These are phyloP conservation scores for Chironomus tepperi DNA, from an alignment of 1,140 invertebrate genomes.

Conservation along the genomic window DNA sequence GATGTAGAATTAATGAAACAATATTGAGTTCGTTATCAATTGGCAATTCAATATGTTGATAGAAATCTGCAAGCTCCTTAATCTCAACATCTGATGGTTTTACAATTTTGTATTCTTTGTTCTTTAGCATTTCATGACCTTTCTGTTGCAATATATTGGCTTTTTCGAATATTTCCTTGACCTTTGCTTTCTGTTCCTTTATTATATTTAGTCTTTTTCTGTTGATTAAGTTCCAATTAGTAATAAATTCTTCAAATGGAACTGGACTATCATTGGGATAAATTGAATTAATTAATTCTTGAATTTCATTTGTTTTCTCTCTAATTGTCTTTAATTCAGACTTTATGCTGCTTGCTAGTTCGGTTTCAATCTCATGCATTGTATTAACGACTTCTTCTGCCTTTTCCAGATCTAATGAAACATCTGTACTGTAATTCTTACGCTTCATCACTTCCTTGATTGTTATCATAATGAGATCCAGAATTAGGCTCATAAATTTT, in stretches of 20 bases:
- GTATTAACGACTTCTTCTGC: background rate
- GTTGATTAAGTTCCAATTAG: background rate
- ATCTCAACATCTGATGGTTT: background rate
- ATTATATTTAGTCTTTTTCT: background rate
- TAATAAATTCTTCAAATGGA: background rate
- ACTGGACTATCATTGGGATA: background rate
- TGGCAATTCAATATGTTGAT: background rate
- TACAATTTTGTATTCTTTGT: background rate
- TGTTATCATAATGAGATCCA: conserved; percentile 31
- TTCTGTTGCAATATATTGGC: background rate
- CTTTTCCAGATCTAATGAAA: background rate
- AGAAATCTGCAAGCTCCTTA: background rate
- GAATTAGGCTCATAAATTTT: conserved; percentile 35
- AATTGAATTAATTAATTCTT: background rate
- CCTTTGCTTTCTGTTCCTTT: background rate
- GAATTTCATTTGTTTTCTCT: background rate
- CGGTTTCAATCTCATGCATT: background rate
- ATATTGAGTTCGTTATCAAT: background rate
- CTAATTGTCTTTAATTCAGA: background rate
- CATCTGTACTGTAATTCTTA: background rate
- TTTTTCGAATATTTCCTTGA: background rate
- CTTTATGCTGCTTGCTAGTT: background rate
- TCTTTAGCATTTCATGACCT: background rate
- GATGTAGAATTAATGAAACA: background rate
- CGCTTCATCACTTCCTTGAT: conserved; percentile 3